Base-by-base conservation (phyloP, 1,140 invertebrate genomes). In the Scaptomyza pallida region DNA sequence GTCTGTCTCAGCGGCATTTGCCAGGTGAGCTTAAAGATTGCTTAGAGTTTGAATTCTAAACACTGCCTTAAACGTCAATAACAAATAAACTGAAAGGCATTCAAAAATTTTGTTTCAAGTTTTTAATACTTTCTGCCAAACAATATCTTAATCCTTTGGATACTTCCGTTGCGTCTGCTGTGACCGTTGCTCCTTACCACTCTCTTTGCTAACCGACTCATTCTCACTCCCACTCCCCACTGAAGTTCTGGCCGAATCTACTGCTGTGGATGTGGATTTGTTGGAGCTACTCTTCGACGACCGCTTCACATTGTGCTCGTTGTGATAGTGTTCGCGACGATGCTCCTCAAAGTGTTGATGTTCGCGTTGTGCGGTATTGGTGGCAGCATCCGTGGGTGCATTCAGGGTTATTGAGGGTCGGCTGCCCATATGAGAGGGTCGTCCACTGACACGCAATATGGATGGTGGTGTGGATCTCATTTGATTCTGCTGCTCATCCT, bases 21-120 rank as follows among this genome's bases (percentile, higher is more conserved):
- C 77, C 78, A 86, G 81, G 81, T 86, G 77, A 86, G 81, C 57
- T 12, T 15, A 5, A n/a, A n/a, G n/a, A n/a, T n/a, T n/a, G n/a
- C n/a, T n/a, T n/a, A n/a, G n/a, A n/a, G n/a, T n/a, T n/a, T 40
- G 9, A 35, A 21, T 33, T 13, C 23, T 26, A 4, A 26, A 26
- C 23, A 5, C 6, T 26, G 5, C 23, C 23, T 26, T 26, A 26
- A 26, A 26, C 23, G 23, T 26, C 13, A n/a, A n/a, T n/a, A n/a
- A n/a, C n/a, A n/a, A n/a, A n/a, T n/a, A n/a, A 35, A 12, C 6
- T 37, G 5, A 35, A 35, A 35, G 33, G 33, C 33, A 3, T n/a
- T n/a, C n/a, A 35, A 3, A 35, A 35, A 12, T 12, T 2, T 35
- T 9, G 10, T 35, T 35, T 26, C 9, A 4, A 17, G 3, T 19